Evolutionary conservation across 1,140 invertebrate species (phyloP), one percentile per base, ranked within the genome.

Genomic region (Rhopalosiphum padi): DNA sequence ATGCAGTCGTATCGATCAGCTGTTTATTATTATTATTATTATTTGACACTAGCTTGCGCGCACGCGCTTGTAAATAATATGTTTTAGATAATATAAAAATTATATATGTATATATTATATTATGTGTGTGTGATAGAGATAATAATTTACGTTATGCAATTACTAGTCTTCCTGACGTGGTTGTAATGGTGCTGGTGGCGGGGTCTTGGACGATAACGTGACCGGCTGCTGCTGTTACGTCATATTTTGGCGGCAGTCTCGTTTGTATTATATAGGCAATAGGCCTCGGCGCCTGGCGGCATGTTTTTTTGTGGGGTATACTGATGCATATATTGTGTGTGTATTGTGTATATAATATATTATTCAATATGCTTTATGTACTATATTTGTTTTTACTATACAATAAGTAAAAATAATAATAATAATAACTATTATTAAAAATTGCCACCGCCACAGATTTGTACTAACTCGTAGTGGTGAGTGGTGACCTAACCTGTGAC

Each of bases 91-190:
- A 18, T 77, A 77, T 77, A 77, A 77, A 77, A 21, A 15, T 2
- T 30, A 15, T 30, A 15, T 15, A n/a, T 60, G 23, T 60, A 60
- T 60, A 82, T 37, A 22, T 82, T 43, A 15, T 46, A 46, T 46
- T 46, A 0, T 46, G 43, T 46, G 43, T 9, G 43, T 46, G 7
- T 46, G 43, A 18, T 41, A 48, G 3, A 37, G 48, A 93, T 91
- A 82, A 93, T 92, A 91, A 53, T 55, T 55, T 93, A 93, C 48
- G 91, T 93, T 86, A 85, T 43, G 91, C 51, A 93, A 93, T 86
- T 93, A 86, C 51, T 6, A 41, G 8, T 48, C 46, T 15, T n/a
- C 86, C 5, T n/a, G 86, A 6, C 11, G 30, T 25, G 9, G 83
- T 41, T n/a, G 37, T 0, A 18, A 9, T 51, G 46, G 15, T 3